Base-by-base conservation (phyloP, 2,888 invertebrate genomes). In the Rhamnusium bicolor region DNA sequence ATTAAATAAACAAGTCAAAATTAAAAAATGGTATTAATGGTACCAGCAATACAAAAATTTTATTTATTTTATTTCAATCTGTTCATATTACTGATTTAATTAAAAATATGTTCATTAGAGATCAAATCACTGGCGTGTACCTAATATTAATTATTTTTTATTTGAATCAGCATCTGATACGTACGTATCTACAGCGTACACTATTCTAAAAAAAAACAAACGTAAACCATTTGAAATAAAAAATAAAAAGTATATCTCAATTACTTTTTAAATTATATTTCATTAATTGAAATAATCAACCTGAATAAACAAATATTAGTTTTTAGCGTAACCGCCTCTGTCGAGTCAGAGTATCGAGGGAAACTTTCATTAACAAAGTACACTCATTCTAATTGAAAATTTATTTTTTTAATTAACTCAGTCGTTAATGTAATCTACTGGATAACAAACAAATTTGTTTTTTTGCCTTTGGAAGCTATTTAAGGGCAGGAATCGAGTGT, bases 301-400 rank as follows among this genome's bases (percentile, higher is more conserved):
- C 74, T 76, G 62, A 77, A 75, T 77, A 80, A 80, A 80, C 80
- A 80, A 78, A 78, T 78, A 77, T 76, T 78, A 79, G 79, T 79
- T 80, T 80, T 80, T 79, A 71, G 75, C 46, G 46, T 47, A 46
- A 24, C 46, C 46, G 12, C 27, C 27, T 51, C 47, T 51, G 54
- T n/a, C 21, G 58, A 68, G 67, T 16, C 58, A 24, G 46, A 24
- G 67, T 79, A 81, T 80, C 74, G 75, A 74, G 80, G 81, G 81
- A 82, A 83, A 83, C 80, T 84, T 84, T 84, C 84, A 84, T 84
- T 84, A 84, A 83, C 84, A 83, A 82, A 84, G 82, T 83, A 84
- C 84, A 84, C 84, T 84, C 81, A 80, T 81, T 82, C 84, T 83
- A 84, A 84, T 84, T 84, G 84, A 84, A 84, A 83, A 84, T 84